A percentile compares a stretch with the other conserved stretches of the same genome.
Evolutionary conservation across 2,888 invertebrate species (phyloP).

Genomic region (Erebia aethiops): DNA sequence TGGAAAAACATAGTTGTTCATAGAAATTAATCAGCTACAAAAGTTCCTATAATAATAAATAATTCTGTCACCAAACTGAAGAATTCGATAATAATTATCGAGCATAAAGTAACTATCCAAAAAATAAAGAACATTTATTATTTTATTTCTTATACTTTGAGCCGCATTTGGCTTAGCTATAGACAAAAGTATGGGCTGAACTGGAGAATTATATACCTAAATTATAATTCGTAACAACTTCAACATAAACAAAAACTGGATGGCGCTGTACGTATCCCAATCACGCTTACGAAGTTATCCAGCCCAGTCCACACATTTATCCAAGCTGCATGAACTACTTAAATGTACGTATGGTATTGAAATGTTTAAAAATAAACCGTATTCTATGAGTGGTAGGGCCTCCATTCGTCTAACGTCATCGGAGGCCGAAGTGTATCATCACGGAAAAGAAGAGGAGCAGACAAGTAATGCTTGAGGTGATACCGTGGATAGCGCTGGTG

Average conservation of each 20-base stretch:
- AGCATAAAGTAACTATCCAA: neutral
- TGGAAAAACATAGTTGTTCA: neutral
- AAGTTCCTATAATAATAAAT: neutral
- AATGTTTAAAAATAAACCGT: slow-evolving; percentile 37
- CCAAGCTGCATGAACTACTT: slow-evolving; percentile 4
- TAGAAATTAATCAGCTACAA: neutral
- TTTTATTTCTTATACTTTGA: neutral
- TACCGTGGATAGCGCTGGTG: slow-evolving; percentile 77
- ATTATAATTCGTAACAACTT: neutral
- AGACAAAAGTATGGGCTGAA: slow-evolving; percentile 6
- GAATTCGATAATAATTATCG: no score
- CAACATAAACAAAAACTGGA: neutral
- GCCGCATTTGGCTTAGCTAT: slow-evolving; percentile 1
- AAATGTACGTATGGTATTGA: slow-evolving; percentile 34
- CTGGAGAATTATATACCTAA: neutral
- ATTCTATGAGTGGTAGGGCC: slow-evolving; percentile 30
- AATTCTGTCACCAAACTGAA: neutral
- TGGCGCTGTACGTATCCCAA: neutral
- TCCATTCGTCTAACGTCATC: slow-evolving; percentile 66
- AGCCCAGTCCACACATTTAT: slow-evolving; percentile 8
- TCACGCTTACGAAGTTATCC: neutral
- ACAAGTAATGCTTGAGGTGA: slow-evolving; percentile 73
- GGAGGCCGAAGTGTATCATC: slow-evolving; percentile 68
- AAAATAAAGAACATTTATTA: neutral
- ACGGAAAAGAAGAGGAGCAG: slow-evolving; percentile 67